Evolutionary conservation across 2,888 invertebrate genomes (phyloP).

Genomic region (Hipparchia sbordonii): DNA sequence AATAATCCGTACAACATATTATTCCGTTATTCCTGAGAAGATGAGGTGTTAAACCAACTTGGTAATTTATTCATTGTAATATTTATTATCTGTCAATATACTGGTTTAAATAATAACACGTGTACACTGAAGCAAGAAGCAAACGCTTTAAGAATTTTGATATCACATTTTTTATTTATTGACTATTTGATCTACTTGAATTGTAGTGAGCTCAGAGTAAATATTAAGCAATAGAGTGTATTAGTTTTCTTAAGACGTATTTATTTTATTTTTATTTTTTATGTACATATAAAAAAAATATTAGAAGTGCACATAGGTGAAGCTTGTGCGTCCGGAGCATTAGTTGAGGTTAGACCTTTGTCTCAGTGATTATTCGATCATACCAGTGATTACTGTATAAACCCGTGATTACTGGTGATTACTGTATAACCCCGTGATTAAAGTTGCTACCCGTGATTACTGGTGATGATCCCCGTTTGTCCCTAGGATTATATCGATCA

Average conservation of each 20-base stretch:
- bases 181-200: constrained; percentile 30
- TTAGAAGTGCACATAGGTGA: too few species aligned
- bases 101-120: neutral
- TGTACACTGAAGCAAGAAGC: constrained; percentile 36
- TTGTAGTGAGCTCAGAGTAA: constrained; percentile 26
- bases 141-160: constrained; percentile 33
- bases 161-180: constrained; percentile 37
- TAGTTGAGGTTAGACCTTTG: neutral
- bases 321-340: neutral
- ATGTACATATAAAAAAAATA: too few species aligned
- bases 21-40: neutral
- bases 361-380: too few species aligned
- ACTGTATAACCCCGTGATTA: neutral
- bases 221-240: neutral
- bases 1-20: neutral
- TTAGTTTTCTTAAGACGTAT: neutral
- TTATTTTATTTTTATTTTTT: too few species aligned
- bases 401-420: neutral
- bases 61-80: neutral
- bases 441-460: neutral
- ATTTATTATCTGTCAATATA: neutral
- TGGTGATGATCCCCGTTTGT: neutral
- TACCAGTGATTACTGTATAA: neutral
- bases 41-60: neutral
- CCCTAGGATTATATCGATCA: neutral